A percentile compares a stretch with the other conserved stretches of the same genome.
Evolutionary conservation across 2,888 invertebrate genomes (phyloP).

Genomic region (Lasioglossum calceatum): DNA sequence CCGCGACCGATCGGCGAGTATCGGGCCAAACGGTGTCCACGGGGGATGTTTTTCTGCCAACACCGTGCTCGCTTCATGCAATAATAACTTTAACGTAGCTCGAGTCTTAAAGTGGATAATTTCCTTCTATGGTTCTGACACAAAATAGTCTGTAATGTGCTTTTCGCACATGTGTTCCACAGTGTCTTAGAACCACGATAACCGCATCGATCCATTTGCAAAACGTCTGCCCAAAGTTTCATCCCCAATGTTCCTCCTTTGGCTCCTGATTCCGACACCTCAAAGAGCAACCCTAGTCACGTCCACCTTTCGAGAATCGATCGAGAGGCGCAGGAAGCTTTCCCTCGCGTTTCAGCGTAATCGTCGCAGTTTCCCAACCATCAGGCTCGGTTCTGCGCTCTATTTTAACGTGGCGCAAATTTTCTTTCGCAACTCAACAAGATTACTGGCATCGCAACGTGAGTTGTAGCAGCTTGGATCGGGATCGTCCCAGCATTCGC

Average conservation of each 20-base stretch:
- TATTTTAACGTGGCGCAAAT: not conserved
- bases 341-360: not conserved
- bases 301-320: not conserved
- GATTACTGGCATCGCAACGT: too few relatives aligned
- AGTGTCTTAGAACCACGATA: not conserved
- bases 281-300: not conserved
- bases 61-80: not conserved
- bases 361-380: not conserved
- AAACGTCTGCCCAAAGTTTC: not conserved
- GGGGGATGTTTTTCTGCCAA: not conserved
- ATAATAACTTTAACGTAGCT: not conserved
- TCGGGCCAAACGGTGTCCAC: constrained; percentile 21
- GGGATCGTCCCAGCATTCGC: too few relatives aligned
- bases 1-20: constrained; percentile 72
- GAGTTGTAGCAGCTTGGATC: too few relatives aligned
- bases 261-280: too few relatives aligned
- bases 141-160: too few relatives aligned
- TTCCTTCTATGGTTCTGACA: too few relatives aligned
- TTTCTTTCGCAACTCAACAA: not conserved
- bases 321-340: not conserved
- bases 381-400: not conserved
- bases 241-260: not conserved
- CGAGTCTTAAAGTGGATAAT: too few relatives aligned
- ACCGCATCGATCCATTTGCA: not conserved
- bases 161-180: too few relatives aligned